Percentiles rank a stretch among this genome's conserved stretches.
Evolutionary conservation across 35 echinoderm and acorn worm species (phyloP).

Genomic region (Hemicentrotus pulcherrimus): DNA sequence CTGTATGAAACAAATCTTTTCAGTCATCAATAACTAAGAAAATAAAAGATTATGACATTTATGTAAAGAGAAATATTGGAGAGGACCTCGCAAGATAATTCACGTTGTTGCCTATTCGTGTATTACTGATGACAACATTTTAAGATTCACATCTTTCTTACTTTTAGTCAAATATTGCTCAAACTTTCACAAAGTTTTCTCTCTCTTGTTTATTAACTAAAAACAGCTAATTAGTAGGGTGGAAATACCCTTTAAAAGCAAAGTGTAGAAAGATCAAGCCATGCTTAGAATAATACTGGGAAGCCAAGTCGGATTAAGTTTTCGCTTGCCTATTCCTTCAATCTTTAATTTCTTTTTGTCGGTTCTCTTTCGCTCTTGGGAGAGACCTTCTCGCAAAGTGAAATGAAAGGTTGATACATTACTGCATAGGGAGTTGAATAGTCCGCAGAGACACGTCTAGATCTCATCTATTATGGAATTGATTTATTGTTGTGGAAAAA

Average conservation of each 20-base stretch:
- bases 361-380: neutral
- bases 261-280: neutral
- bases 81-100: too few species aligned
- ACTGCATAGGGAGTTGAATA: neutral
- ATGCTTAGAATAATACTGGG: neutral
- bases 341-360: neutral
- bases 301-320: neutral
- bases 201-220: too few species aligned
- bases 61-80: too few species aligned
- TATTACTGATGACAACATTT: too few species aligned
- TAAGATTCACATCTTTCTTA: too few species aligned
- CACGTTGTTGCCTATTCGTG: too few species aligned
- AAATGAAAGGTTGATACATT: neutral
- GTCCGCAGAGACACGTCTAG: neutral
- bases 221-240: too few species aligned
- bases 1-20: too few species aligned
- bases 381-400: neutral
- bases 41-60: too few species aligned
- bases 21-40: too few species aligned
- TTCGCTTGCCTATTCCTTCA: neutral
- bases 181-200: too few species aligned
- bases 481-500: constrained; percentile 40
- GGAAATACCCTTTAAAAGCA: neutral
- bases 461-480: constrained; percentile 39
- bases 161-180: too few species aligned